Conservation (phyloP, 2,888 invertebrate species). For the Apotomis capreana region DNA sequence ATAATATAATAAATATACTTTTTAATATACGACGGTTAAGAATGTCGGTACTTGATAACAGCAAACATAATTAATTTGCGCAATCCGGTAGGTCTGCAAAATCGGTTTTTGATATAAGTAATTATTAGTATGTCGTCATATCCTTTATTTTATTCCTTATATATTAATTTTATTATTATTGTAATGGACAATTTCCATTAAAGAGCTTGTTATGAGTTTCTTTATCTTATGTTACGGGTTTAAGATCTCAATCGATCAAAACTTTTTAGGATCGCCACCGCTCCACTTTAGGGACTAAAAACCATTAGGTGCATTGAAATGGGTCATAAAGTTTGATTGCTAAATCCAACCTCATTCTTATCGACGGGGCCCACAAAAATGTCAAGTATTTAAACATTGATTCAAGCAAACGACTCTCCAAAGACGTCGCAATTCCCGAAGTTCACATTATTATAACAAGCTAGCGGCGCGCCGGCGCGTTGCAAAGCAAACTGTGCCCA, state of each 20-base stretch:
- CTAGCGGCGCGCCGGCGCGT: conserved; percentile 68
- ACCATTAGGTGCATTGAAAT: conserved; percentile 24
- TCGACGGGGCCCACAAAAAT: conserved; percentile 48
- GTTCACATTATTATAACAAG: conserved; percentile 84
- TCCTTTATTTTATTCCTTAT: neutral
- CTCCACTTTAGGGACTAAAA: conserved; percentile 25
- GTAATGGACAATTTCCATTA: neutral
- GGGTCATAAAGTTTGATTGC: conserved; percentile 39
- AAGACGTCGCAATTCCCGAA: conserved; percentile 78
- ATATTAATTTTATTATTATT: conserved; percentile 1
- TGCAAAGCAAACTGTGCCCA: conserved; percentile 81
- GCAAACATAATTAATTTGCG: neutral
- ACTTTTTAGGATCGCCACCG: neutral
- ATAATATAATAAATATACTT: too few relatives aligned
- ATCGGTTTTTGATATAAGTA: too few relatives aligned
- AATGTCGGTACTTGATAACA: neutral
- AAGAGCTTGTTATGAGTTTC: neutral
- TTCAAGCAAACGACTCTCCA: conserved; percentile 55
- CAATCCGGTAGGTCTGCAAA: neutral
- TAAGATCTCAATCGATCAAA: neutral
- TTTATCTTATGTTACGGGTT: conserved; percentile 16
- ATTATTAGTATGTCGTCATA: neutral
- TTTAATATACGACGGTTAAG: too few relatives aligned
- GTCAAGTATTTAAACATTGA: conserved; percentile 59
- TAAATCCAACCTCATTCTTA: conserved; percentile 37